Base-by-base conservation (phyloP, 2,797 vertebrate species). In the Ataeniobius toweri region DNA sequence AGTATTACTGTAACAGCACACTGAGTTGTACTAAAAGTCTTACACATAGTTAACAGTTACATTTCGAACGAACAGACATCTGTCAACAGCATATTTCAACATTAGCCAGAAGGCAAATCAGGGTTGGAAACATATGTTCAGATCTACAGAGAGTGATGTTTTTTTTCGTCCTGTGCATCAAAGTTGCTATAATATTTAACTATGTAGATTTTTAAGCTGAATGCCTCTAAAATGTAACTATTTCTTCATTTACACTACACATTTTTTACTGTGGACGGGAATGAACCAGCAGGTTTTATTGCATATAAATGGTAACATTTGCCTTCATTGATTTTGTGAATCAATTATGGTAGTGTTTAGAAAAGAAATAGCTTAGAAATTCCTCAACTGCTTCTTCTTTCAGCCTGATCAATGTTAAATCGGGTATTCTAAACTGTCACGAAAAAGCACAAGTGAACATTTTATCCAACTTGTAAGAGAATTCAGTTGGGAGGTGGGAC, bases 11-110 rank as follows among this genome's bases (percentile, higher is more conserved):
- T 44, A 44, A 68, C 22, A 68, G 5, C 22, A n/a, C 65, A 68
- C 5, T 1, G 2, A 14, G 67, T 69, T 41, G 22, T 46, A 13
- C 39, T 46, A 41, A 69, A 46, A 46, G 12, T 69, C 41, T 46
- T 26, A n/a, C 24, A 69, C 24, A 24, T 26, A n/a, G 31, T 22
- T 39, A 41, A 67, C n/a, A 26, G 82, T 85, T 83, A 71, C 71
- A 46, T 73, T 36, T 63, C 73, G 68, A 53, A 83, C 24, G 48
- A 77, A 76, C 56, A 79, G 63, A 80, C 76, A 85, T 77, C 83
- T 85, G 77, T 82, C 84, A 74, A 76, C 81, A 6, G 48, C 5
- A 16, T 7, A 5, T 53, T 78, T 77, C 20, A 78, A 46, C 31
- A 36, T 74, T 55, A 55, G 28, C 46, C 61, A 41, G 48, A 56